Evolutionary conservation across 2,797 vertebrate species (phyloP), one percentile per base, ranked within the genome.

Genomic region (Argentina silus): DNA sequence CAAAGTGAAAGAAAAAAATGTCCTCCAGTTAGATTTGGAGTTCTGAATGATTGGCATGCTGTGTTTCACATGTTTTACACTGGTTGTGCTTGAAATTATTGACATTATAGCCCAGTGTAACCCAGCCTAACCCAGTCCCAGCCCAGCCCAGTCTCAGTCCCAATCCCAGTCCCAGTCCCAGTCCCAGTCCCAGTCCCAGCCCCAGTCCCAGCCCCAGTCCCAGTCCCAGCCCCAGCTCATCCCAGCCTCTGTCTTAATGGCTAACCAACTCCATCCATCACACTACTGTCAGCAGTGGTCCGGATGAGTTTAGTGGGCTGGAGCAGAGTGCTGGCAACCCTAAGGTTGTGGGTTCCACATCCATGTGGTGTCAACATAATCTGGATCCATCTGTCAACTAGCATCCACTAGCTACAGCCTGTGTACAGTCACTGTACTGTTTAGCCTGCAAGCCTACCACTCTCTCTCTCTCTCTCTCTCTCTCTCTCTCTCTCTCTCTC

Each of bases 401-500:
- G 55, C 47, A 47, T 68, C 57, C 55, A 11, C 69, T 23, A 44
- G 43, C 21, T 43, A 23, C 6, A 0, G 10, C 19, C 56, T 8
- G 7, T 27, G 21, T 59, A 23, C 21, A 23, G 9, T 5, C 21
- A 27, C 21, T 21, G 5, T 11, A 19, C 10, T 60, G 12, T 27
- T 60, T 36, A 60, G 57, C 21, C 7, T 23, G 12, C 36, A 60
- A 60, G 55, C 72, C 75, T 81, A 72, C 51, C 36, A 45, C 62
- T 68, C 74, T 74, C 77, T 81, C 45, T 62, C 47, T 45, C 75
- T 76, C 80, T 84, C 59, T 74, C 60, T 14, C 8, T 68, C 27
- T 64, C 56, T 27, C 66, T 76, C 60, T 81, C 27, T 36, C 27
- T 36, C 27, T 36, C 27, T 36, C 27, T 36, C 27, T 36, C 27